Conservation (phyloP, 1,140 invertebrate species). For the Aphelenchoides besseyi region DNA sequence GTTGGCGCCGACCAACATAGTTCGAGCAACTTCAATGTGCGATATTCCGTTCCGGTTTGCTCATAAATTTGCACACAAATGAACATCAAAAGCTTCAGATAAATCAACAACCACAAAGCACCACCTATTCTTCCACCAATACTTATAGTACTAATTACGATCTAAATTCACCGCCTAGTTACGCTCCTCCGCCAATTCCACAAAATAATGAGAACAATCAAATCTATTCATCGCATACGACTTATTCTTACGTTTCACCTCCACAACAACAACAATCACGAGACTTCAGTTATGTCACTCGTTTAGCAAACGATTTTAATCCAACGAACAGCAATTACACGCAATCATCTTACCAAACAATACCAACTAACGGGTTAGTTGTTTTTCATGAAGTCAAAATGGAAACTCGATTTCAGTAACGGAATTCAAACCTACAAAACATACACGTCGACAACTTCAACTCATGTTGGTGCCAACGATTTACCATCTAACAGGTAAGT, state of each 20-base stretch:
- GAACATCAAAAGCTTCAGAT: no score
- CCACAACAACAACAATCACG: neutral
- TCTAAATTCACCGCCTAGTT: neutral
- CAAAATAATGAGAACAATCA: slow-evolving; percentile 11
- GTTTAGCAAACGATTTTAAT: neutral
- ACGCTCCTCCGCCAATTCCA: neutral
- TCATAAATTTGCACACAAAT: no score
- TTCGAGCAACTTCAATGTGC: slow-evolving; percentile 36
- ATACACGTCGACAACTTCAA: neutral
- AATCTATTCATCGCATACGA: neutral
- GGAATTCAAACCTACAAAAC: slow-evolving; percentile 15
- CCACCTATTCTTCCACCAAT: slow-evolving; percentile 17
- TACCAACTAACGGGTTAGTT: neutral
- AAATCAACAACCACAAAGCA: slow-evolving; percentile 14
- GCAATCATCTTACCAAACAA: neutral
- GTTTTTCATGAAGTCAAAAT: neutral
- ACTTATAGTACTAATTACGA: slow-evolving; percentile 13
- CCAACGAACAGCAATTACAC: neutral
- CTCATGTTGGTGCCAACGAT: neutral
- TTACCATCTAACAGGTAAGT: neutral
- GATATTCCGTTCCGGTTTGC: slow-evolving; percentile 47
- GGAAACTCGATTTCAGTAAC: slow-evolving; percentile 3
- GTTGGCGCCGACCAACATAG: slow-evolving; percentile 37
- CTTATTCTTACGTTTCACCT: neutral
- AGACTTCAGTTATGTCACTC: neutral